Evolutionary conservation across 1,140 invertebrate genomes (phyloP), one percentile per base, ranked within the genome.

Genomic region (Drosophila gunungcola): DNA sequence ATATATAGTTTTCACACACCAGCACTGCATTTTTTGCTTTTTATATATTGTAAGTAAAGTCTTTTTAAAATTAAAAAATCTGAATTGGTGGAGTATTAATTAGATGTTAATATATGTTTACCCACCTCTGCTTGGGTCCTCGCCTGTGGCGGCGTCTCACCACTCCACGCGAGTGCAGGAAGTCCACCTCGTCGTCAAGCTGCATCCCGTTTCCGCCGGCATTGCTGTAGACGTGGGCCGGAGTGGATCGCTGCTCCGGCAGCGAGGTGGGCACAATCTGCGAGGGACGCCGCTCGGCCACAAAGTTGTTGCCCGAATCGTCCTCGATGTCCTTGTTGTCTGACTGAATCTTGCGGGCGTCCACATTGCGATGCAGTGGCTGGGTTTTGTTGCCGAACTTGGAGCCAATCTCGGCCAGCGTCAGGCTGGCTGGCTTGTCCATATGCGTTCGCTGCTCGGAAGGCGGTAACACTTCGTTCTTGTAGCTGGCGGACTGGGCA

Each of bases 311-410:
- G 10, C 91, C 91, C 29, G 84, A 90, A 78, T 92, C 90, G 45
- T 80, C 80, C 72, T 91, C 91, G 34, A 92, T 92, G 56, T 92
- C 91, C 76, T 92, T 92, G 38, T 92, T 92, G 51, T 92, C 88
- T 32, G 92, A 92, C 62, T 92, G 92, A 53, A 92, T 92, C 78
- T 92, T 92, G 0, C 90, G 82, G 6, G 68, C 46, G 64, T 92
- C 92, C 12, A 92, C 88, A 58, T 92, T 90, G 38, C 92, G 90
- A 63, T 85, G 79, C 45, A 62, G 54, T 2, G 63, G 43, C 11
- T 80, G 67, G 6, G 89, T 78, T 62, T 92, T 92, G 54, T 82
- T 80, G 32, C 21, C 34, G 10, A 38, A 21, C 41, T 78, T 84
- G 48, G 12, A 60, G 21, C 16, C 60, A 34, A 16, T 13, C 36